Base-by-base conservation (phyloP, 1,140 invertebrate species). In the Pachyrhynchus sulphureomaculatus region DNA sequence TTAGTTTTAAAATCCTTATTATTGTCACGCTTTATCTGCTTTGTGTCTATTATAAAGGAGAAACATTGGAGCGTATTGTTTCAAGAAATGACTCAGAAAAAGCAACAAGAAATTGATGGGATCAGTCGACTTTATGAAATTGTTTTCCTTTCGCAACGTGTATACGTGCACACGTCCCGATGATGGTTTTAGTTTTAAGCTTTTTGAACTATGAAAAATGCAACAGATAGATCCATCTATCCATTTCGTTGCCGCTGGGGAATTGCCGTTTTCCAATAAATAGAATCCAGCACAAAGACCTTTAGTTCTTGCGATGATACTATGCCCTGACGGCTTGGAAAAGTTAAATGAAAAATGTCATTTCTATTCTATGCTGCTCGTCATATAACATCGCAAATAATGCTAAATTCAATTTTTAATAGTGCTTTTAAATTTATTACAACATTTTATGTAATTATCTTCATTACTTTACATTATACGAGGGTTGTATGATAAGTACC, bases 161-260 rank as follows among this genome's bases (percentile, higher is more conserved):
- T 18, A 58, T 58, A 58, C 56, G 56, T 58, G 56, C 56, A 58
- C 56, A 44, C 56, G 39, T 56, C 39, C 29, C 53, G 17, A 15
- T n/a, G 56, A 49, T 58, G 56, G 56, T 58, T 49, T 58, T 58
- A 58, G 56, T 58, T 62, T 65, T 65, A 59, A 58, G 63, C 63
- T 65, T 65, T 65, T 49, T 60, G 58, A 53, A 55, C 64, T 62
- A 62, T 65, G 58, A 65, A 65, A 65, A 65, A 61, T 65, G 63
- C 58, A 65, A 62, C 59, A 56, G 58, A 62, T 57, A 47, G 59
- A 58, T 58, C 44, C 47, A 58, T 58, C 53, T 18, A 45, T 56
- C 53, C 20, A 45, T 56, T 45, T 54, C 36, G 44, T 48, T 32
- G 44, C 44, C 44, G 13, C 21, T 29, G 45, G 47, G 56, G 47